These are phyloP conservation scores for Mactromeris polynyma DNA, from an alignment of 2,888 invertebrate genomes.

Conservation along the genomic window DNA sequence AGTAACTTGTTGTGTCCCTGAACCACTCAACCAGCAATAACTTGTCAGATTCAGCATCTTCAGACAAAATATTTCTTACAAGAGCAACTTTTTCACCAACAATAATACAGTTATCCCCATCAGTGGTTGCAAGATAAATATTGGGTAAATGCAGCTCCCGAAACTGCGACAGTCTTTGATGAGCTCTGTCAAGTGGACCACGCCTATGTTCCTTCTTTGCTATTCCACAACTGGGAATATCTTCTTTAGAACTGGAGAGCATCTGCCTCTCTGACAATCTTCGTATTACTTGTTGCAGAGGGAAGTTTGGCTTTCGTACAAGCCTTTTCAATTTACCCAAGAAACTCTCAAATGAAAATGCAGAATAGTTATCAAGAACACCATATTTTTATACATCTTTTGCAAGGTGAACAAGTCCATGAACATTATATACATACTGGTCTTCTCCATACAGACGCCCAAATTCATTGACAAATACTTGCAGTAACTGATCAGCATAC, in stretches of 20 bases:
- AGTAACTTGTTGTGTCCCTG: not conserved
- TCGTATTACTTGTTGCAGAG: slow-evolving; percentile 53
- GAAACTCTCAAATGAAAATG: slow-evolving; percentile 85
- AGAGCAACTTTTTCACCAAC: slow-evolving; percentile 43
- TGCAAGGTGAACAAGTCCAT: slow-evolving; percentile 84
- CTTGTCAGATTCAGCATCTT: slow-evolving; percentile 21
- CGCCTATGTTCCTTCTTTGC: slow-evolving; percentile 41
- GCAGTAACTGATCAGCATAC: too few relatives aligned
- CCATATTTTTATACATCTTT: slow-evolving; percentile 84
- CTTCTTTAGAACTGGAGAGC: not conserved
- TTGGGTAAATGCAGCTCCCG: slow-evolving; percentile 5
- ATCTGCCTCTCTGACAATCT: slow-evolving; percentile 47
- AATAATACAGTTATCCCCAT: slow-evolving; percentile 53
- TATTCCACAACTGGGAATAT: not conserved
- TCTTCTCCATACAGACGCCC: slow-evolving; percentile 82
- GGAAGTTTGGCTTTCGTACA: slow-evolving; percentile 46
- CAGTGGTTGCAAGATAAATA: slow-evolving; percentile 26
- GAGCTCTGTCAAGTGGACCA: slow-evolving; percentile 48
- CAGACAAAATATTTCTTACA: slow-evolving; percentile 53
- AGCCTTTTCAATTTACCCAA: slow-evolving; percentile 73
- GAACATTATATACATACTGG: slow-evolving; percentile 84
- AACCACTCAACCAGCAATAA: slow-evolving; percentile 39
- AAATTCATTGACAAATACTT: slow-evolving; percentile 76
- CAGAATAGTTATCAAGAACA: slow-evolving; percentile 79
- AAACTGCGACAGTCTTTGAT: slow-evolving; percentile 25